These are phyloP conservation scores for Polydrusus cervinus DNA, from an alignment of 2,888 invertebrate genomes.

Conservation along the genomic window DNA sequence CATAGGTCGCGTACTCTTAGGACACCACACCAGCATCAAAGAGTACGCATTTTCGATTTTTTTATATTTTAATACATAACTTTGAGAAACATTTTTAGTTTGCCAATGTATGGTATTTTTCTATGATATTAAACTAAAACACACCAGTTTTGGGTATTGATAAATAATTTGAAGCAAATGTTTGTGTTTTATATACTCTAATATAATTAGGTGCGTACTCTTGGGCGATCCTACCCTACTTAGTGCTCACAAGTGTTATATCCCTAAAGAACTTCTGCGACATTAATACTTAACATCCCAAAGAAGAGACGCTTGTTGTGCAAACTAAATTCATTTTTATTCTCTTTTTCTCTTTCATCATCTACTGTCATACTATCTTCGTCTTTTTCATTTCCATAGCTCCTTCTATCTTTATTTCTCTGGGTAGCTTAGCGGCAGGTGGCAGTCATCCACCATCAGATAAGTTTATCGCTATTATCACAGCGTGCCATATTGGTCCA, in stretches of 20 bases:
- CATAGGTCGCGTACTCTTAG: too few species aligned
- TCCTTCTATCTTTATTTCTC: background rate
- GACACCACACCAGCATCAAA: too few species aligned
- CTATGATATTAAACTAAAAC: too few species aligned
- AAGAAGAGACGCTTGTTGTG: slow-evolving; percentile 48
- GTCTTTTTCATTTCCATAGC: background rate
- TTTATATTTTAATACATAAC: too few species aligned
- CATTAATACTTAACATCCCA: slow-evolving; percentile 42
- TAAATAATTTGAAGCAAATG: too few species aligned
- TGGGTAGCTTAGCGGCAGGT: background rate
- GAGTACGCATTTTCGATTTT: too few species aligned
- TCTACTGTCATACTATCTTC: background rate
- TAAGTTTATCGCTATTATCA: background rate
- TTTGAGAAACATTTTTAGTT: too few species aligned
- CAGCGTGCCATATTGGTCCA: slow-evolving; percentile 4
- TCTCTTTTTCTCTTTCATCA: slow-evolving; percentile 44
- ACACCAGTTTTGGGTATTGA: too few species aligned
- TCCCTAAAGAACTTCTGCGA: slow-evolving; percentile 38
- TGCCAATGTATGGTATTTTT: too few species aligned
- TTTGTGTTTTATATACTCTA: too few species aligned
- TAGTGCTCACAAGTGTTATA: background rate
- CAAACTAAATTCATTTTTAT: slow-evolving; percentile 33
- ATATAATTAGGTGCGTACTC: too few species aligned
- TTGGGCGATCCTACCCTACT: too few species aligned
- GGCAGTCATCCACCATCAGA: slow-evolving; percentile 1